phyloP scores from a whole-genome alignment of 2,888 invertebrate genomes.

The Leptarthrus brevirostris region DNA sequence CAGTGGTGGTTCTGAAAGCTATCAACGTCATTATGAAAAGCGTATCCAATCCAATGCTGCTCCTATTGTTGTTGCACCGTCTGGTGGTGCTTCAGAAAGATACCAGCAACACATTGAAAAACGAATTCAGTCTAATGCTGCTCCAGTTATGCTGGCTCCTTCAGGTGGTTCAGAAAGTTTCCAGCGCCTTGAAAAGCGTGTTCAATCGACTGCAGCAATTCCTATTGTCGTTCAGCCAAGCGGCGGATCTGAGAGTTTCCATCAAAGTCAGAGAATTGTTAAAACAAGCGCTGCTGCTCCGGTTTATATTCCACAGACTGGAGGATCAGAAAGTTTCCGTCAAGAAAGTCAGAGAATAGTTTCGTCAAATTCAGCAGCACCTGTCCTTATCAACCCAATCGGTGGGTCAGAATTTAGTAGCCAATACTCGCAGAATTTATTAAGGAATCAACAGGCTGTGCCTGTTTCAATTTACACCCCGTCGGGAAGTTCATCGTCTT shows the following conservation, averaged over 20 bases:
- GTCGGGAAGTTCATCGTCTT: slow-evolving; percentile 23
- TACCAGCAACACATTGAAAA: slow-evolving; percentile 46
- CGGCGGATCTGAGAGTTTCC: slow-evolving; percentile 35
- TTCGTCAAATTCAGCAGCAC: slow-evolving; percentile 43
- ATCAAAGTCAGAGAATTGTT: slow-evolving; percentile 21
- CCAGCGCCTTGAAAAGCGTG: neutral
- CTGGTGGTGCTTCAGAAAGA: slow-evolving; percentile 1
- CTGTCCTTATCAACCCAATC: slow-evolving; percentile 47
- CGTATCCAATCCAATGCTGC: slow-evolving; percentile 56
- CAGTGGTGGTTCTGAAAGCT: slow-evolving; percentile 56
- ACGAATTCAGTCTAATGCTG: neutral
- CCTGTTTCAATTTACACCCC: slow-evolving; percentile 42
- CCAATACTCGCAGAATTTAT: slow-evolving; percentile 46
- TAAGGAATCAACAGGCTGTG: neutral
- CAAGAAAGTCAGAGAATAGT: slow-evolving; percentile 54
- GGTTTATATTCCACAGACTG: slow-evolving; percentile 44
- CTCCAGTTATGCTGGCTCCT: slow-evolving; percentile 17
- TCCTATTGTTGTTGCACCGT: slow-evolving; percentile 54
- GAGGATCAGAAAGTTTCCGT: slow-evolving; percentile 57
- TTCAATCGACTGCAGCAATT: slow-evolving; percentile 21
- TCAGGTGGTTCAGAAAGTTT: slow-evolving; percentile 9
- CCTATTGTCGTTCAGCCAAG: slow-evolving; percentile 35
- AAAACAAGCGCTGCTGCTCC: slow-evolving; percentile 13
- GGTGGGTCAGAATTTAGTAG: slow-evolving; percentile 54
- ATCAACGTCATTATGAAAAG: slow-evolving; percentile 57